Base-by-base conservation (phyloP, 2,797 vertebrate genomes). In the Gymnoscopelus braueri region DNA sequence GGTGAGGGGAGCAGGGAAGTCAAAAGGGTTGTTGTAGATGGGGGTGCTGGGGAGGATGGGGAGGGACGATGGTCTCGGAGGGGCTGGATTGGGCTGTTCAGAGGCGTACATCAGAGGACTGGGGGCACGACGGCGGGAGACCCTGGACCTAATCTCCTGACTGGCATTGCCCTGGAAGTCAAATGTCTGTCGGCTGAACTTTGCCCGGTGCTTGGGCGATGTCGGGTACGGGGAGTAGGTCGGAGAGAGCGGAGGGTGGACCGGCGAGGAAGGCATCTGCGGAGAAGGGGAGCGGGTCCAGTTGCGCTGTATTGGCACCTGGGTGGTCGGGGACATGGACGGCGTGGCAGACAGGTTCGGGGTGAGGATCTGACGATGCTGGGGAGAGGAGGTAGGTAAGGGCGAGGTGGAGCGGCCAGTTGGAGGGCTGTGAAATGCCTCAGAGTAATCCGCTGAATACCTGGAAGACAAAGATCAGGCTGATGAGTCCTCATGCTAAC, bases 41-140 rank as follows among this genome's bases (percentile, higher is more conserved):
- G 94, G 92, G 23, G 93, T 87, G 54, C 84, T 91, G 52, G 94
- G 93, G 52, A 95, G 93, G 61, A 95, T 92, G 24, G 94, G 94
- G 44, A 95, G 93, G 19, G 94, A 95, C 60, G 94, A 93, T 2
- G 94, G 94, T 54, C 94, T 88, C 19, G 96, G 96, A 1, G 96
- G 95, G 14, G 93, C 85, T 65, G 94, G 93, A 73, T 92, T 94
- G 49, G 93, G 92, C 89, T 95, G 94, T 73, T 97, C 96, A 5
- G 93, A 89, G 71, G 92, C 94, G 82, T 96, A 95, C 82, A 96
- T 94, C 6, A 96, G 95, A 44, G 96, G 96, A 74, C 96, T 97
- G 23, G 96, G 96, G 35, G 96, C 96, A 50, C 96, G 91, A 58
- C 95, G 95, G 11, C 95, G 91, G 66, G 83, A 80, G 5, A 92